phyloP scores from a whole-genome alignment of 2,113 vertebrate species.

The Perca fluviatilis region DNA sequence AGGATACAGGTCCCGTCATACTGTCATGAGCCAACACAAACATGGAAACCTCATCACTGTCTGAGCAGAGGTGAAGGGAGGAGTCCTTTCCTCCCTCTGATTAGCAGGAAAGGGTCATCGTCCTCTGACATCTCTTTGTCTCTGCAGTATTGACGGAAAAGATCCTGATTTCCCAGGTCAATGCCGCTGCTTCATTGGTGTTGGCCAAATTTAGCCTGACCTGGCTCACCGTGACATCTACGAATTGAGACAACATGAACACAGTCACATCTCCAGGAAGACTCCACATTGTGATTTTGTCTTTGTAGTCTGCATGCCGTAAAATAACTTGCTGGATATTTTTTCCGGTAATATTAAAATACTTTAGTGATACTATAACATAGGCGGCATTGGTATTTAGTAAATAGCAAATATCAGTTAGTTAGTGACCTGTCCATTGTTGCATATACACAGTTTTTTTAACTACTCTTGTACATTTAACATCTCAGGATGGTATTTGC shows the following conservation, averaged over 20 bases:
- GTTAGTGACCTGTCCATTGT: not conserved
- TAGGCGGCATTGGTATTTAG: not conserved
- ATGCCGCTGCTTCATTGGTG: constrained; percentile 22
- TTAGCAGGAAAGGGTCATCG: constrained; percentile 75
- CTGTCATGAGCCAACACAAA: constrained; percentile 74
- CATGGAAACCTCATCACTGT: constrained; percentile 74
- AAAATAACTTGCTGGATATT: constrained; percentile 21
- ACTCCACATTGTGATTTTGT: constrained; percentile 48
- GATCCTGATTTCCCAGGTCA: constrained; percentile 69
- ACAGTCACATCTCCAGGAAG: constrained; percentile 78
- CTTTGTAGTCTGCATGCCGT: constrained; percentile 36
- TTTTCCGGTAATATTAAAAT: constrained; percentile 31
- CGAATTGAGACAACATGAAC: constrained; percentile 11
- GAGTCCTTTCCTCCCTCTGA: constrained; percentile 75
- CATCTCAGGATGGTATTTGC: constrained; percentile 44
- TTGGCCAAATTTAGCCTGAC: constrained; percentile 52
- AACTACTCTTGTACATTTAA: constrained; percentile 55
- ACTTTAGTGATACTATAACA: not conserved
- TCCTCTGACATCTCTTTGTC: constrained; percentile 80
- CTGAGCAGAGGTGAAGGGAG: constrained; percentile 65
- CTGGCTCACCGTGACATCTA: constrained; percentile 33
- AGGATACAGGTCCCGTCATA: constrained; percentile 62
- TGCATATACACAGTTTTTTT: not conserved
- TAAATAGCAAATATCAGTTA: not conserved
- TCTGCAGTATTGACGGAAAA: constrained; percentile 71